phyloP scores from a whole-genome alignment of 2,113 vertebrate species.

The Odocoileus hemionus region DNA sequence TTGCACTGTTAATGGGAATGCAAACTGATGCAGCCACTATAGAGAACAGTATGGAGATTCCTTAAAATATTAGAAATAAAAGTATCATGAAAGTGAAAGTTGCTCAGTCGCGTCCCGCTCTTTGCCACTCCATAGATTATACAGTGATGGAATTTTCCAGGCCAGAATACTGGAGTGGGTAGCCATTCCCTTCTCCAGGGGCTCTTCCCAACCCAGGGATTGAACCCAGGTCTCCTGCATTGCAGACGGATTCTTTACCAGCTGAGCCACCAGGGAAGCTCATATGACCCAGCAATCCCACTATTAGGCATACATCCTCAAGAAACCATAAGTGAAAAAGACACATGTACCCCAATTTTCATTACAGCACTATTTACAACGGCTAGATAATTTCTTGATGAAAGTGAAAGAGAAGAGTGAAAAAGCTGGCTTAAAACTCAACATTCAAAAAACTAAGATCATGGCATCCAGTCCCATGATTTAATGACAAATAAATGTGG shows the following conservation, averaged over 20 bases:
- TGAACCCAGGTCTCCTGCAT: background rate
- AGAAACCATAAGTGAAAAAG: background rate
- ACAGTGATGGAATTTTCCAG: background rate
- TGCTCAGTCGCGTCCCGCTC: fast-evolving
- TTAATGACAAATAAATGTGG: background rate
- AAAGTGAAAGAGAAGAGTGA: background rate
- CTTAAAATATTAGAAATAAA: background rate
- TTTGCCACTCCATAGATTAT: background rate
- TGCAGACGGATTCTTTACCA: background rate
- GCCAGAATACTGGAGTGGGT: background rate
- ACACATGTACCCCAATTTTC: background rate
- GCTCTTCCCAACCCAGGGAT: background rate
- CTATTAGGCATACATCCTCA: background rate
- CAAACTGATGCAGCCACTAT: background rate
- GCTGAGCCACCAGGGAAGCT: background rate
- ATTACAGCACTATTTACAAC: background rate
- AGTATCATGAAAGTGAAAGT: background rate
- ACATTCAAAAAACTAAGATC: background rate
- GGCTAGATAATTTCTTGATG: background rate
- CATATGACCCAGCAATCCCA: background rate
- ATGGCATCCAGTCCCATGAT: background rate
- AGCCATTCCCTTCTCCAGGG: background rate
- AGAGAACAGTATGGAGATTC: background rate
- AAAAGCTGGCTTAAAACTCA: background rate
- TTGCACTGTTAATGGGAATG: background rate